These are phyloP conservation scores for Saimiri boliviensis DNA, from an alignment of 2,113 vertebrate species.

Conservation along the genomic window DNA sequence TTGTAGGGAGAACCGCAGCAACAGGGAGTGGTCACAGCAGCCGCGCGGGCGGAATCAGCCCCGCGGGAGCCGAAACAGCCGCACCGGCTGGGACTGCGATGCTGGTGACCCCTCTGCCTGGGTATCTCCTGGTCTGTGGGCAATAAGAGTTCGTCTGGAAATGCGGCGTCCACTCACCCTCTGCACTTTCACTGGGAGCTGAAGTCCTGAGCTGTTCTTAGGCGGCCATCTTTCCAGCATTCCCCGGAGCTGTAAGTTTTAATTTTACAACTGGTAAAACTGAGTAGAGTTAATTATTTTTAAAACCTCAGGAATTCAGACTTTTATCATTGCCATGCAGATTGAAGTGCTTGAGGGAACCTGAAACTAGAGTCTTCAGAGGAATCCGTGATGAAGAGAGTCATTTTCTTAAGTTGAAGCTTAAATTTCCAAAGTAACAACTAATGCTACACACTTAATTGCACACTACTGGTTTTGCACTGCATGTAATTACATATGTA, in stretches of 20 bases:
- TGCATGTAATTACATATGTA: background rate
- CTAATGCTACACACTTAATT: conserved; percentile 4
- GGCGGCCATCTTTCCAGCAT: too few relatives aligned
- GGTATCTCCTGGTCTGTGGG: too few relatives aligned
- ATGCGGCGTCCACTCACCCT: too few relatives aligned
- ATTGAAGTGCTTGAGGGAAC: conserved; percentile 60
- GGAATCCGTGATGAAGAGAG: conserved; percentile 51
- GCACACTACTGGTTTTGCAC: background rate
- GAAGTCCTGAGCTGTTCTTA: too few relatives aligned
- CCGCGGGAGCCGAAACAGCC: too few relatives aligned
- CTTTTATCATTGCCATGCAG: conserved; percentile 61
- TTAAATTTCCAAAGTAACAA: background rate
- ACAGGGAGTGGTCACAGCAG: too few relatives aligned
- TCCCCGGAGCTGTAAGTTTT: background rate
- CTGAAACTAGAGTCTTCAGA: background rate
- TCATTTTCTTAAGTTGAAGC: conserved; percentile 39
- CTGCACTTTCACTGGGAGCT: too few relatives aligned
- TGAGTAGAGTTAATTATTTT: conserved; percentile 68
- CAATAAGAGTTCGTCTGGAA: too few relatives aligned
- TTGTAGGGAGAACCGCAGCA: too few relatives aligned
- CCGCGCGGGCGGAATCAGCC: too few relatives aligned
- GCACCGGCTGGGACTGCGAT: too few relatives aligned
- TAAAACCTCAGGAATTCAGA: conserved; percentile 57
- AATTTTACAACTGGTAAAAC: conserved; percentile 49
- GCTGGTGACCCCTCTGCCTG: too few relatives aligned